These are phyloP conservation scores for Benitochromis conjunctus DNA, from an alignment of 2,113 vertebrate species.

Conservation along the genomic window DNA sequence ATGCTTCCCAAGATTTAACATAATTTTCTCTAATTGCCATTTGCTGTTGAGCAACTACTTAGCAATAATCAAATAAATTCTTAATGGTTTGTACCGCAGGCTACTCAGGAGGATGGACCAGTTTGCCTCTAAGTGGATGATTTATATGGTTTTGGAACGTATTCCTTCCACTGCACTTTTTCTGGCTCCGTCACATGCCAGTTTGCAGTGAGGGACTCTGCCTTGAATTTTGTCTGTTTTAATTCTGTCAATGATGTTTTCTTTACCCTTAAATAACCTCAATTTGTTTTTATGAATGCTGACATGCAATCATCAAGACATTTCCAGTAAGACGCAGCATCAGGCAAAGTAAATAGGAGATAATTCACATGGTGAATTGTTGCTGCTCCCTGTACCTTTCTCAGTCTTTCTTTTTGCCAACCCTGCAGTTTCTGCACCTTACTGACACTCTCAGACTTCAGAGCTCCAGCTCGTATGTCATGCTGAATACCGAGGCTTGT, in stretches of 20 bases:
- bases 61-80: constrained; percentile 33
- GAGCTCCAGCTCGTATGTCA: constrained; percentile 14
- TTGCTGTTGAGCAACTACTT: constrained; percentile 23
- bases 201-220: neutral
- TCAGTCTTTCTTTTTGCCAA: constrained; percentile 9
- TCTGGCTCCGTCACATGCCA: constrained; percentile 1
- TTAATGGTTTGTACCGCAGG: neutral
- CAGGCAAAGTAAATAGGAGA: neutral
- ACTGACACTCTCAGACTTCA: constrained; percentile 16
- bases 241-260: neutral
- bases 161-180: neutral
- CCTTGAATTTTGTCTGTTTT: constrained; percentile 15
- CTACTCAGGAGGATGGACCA: neutral
- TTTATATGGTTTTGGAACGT: constrained; percentile 10
- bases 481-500: constrained; percentile 45
- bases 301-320: neutral
- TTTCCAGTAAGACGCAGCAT: neutral
- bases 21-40: constrained; percentile 33
- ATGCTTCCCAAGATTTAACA: constrained; percentile 33
- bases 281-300: neutral
- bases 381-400: neutral
- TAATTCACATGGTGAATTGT: neutral
- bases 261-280: neutral
- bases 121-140: neutral
- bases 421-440: constrained; percentile 34